A percentile compares a stretch with the other conserved stretches of the same genome.
These are phyloP conservation scores for Mus minutoides DNA, from an alignment of 2,797 vertebrate species.

Conservation along the genomic window DNA sequence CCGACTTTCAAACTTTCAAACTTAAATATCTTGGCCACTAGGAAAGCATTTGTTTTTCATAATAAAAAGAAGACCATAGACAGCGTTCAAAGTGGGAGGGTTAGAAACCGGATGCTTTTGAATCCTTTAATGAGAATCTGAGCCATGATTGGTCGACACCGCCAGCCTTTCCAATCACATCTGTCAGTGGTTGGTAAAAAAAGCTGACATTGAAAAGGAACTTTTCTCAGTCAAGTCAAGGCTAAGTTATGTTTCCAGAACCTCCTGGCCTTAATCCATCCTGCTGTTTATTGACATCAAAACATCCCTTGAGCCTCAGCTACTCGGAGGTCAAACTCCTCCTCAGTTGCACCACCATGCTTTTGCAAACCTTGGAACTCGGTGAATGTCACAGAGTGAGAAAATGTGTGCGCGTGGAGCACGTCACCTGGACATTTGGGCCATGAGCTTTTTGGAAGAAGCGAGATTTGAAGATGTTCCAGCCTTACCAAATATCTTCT, in stretches of 20 bases:
- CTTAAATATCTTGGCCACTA: constrained; percentile 60
- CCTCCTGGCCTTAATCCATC: neutral
- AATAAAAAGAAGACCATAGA: constrained; percentile 64
- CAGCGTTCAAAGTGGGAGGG: neutral
- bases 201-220: neutral
- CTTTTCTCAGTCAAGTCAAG: neutral
- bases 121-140: constrained; percentile 39
- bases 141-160: neutral
- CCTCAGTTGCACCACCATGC: fast-evolving
- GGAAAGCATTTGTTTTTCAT: constrained; percentile 62
- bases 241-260: neutral
- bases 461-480: neutral
- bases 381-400: neutral
- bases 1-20: constrained; percentile 65
- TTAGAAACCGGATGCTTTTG: constrained; percentile 54
- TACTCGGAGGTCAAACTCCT: neutral
- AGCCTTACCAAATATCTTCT: neutral
- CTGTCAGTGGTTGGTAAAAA: neutral
- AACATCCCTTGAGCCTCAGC: neutral
- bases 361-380: neutral
- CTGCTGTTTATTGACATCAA: neutral
- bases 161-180: neutral
- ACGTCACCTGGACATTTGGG: neutral
- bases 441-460: neutral
- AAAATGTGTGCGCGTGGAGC: neutral